Percentiles rank a stretch among this genome's conserved stretches.
phyloP scores from a whole-genome alignment of 2,888 invertebrate genomes.

The Ecdyonurus torrentis region DNA sequence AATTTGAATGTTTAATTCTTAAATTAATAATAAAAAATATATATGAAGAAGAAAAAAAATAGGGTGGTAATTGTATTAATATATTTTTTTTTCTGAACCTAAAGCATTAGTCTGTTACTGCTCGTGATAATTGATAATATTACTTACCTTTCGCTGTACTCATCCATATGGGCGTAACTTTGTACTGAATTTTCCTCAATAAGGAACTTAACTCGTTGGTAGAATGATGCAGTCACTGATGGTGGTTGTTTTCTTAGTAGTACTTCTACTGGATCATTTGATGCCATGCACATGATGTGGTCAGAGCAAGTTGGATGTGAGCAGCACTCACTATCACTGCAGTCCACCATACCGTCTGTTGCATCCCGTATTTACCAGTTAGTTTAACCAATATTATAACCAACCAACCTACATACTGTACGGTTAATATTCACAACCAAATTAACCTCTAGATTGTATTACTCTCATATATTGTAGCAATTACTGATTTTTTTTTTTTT shows the following conservation, averaged over 20 bases:
- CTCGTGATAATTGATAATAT: not conserved
- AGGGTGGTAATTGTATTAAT: not conserved
- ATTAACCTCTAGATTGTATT: no score
- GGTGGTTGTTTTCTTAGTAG: slow-evolving; percentile 90
- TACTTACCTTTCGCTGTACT: slow-evolving; percentile 96
- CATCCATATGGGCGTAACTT: slow-evolving; percentile 92
- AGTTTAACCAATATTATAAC: no score
- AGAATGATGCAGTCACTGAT: slow-evolving; percentile 92
- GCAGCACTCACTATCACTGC: slow-evolving; percentile 98
- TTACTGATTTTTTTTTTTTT: no score
- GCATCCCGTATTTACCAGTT: no score
- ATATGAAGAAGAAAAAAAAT: no score
- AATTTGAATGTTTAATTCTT: no score
- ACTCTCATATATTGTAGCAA: no score
- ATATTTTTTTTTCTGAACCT: not conserved
- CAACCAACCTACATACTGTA: no score
- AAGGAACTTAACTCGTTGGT: slow-evolving; percentile 92
- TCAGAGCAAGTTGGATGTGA: slow-evolving; percentile 70
- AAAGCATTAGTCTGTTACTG: slow-evolving; percentile 3
- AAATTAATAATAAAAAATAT: slow-evolving; percentile 1
- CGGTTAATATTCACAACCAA: no score
- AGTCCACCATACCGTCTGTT: slow-evolving; percentile 94
- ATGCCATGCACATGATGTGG: slow-evolving; percentile 88
- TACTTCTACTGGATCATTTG: slow-evolving; percentile 93
- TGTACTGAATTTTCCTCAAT: slow-evolving; percentile 98